These are phyloP conservation scores for Apodemus sylvaticus DNA, from an alignment of 2,113 vertebrate genomes.

Conservation along the genomic window DNA sequence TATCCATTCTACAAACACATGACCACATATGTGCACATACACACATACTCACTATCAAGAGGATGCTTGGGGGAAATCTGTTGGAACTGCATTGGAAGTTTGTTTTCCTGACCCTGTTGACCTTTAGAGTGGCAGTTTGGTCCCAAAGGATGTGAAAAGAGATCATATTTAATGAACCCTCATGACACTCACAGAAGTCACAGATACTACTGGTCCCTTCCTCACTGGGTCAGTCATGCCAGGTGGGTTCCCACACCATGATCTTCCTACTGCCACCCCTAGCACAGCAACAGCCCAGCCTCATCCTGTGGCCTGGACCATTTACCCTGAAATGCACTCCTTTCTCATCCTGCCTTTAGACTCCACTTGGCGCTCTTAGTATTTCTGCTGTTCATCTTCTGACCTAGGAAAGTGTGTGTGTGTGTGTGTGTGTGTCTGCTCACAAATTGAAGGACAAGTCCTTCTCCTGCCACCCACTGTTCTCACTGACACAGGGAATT, in stretches of 20 bases:
- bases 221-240: not conserved
- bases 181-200: not conserved
- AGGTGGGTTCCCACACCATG: not conserved
- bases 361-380: not conserved
- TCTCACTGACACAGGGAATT: not conserved
- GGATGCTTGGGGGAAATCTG: not conserved
- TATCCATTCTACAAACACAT: not conserved
- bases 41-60: not conserved
- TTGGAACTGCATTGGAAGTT: not conserved
- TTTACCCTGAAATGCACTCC: not conserved
- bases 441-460: not conserved
- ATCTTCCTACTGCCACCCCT: not conserved
- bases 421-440: not conserved
- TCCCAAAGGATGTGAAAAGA: not conserved
- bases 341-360: not conserved
- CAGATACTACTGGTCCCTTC: not conserved
- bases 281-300: not conserved
- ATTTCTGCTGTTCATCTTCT: not conserved
- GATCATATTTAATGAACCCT: not conserved
- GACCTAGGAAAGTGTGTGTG: not conserved
- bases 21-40: accelerated
- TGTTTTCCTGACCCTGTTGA: not conserved
- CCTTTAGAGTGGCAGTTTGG: not conserved
- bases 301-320: not conserved
- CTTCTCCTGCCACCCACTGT: not conserved